Percentiles rank a stretch among this genome's conserved stretches.
Evolutionary conservation across 2,888 invertebrate species (phyloP).

Genomic region (Automeris io): DNA sequence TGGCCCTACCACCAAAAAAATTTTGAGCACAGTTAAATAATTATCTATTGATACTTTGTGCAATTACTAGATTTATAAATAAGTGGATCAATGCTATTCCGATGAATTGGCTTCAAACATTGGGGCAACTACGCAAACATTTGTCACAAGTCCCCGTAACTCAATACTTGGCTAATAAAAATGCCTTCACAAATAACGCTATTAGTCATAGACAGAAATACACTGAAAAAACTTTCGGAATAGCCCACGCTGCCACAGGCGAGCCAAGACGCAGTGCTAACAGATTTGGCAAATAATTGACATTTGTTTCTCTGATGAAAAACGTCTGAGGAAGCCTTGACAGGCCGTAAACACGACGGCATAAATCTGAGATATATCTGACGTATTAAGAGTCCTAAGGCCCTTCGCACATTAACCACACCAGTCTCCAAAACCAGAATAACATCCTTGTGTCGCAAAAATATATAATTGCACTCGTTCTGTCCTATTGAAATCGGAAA

Average conservation of each 20-base stretch:
- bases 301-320: not conserved
- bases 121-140: slow-evolving; percentile 31
- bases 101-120: slow-evolving; percentile 16
- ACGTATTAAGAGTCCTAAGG: no score
- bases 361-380: slow-evolving; percentile 1
- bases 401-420: no score
- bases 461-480: no score
- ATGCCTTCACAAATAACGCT: slow-evolving; percentile 51
- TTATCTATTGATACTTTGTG: no score
- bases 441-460: no score
- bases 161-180: slow-evolving; percentile 54
- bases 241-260: slow-evolving; percentile 42
- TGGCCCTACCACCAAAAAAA: no score
- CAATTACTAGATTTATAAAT: no score
- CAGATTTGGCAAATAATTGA: slow-evolving; percentile 5
- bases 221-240: slow-evolving; percentile 41
- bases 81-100: no score
- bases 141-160: slow-evolving; percentile 44
- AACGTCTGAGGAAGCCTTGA: not conserved
- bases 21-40: no score
- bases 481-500: no score
- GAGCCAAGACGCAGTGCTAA: slow-evolving; percentile 36
- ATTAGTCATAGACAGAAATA: slow-evolving; percentile 63
- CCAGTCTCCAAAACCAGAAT: no score
- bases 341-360: slow-evolving; percentile 4